A percentile compares a stretch with the other conserved stretches of the same genome.
Conservation (phyloP, 2,797 vertebrate genomes). For the Pogoniulus pusillus region DNA sequence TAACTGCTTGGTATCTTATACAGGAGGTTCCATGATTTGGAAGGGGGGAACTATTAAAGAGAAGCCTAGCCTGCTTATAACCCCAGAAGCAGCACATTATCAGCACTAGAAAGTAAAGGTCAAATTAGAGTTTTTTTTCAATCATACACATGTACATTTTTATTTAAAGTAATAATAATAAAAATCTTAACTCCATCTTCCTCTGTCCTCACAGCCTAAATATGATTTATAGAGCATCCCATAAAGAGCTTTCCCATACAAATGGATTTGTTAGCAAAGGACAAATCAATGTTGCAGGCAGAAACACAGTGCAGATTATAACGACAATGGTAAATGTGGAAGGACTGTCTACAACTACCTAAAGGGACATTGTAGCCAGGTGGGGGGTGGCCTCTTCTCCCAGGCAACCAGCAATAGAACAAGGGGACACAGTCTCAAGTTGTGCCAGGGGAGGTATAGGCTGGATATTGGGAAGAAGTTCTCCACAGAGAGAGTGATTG, state of each 20-base stretch:
- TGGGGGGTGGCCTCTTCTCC: too few species aligned
- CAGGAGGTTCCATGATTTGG: background rate
- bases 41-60: background rate
- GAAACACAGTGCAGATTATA: slow-evolving; percentile 59
- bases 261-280: slow-evolving; percentile 55
- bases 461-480: too few species aligned
- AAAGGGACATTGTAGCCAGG: too few species aligned
- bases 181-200: background rate
- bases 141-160: background rate
- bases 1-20: background rate
- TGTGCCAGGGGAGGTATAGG: too few species aligned
- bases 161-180: background rate
- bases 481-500: too few species aligned
- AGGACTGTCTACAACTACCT: too few species aligned
- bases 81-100: background rate
- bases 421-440: too few species aligned
- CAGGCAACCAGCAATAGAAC: too few species aligned
- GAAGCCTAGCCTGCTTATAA: background rate
- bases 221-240: slow-evolving; percentile 27
- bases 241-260: background rate
- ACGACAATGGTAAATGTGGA: slow-evolving; percentile 44
- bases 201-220: background rate
- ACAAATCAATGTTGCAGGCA: slow-evolving; percentile 66
- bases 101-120: background rate
- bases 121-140: background rate